These are phyloP conservation scores for Blastomussa wellsi DNA, from an alignment of 92 coral and sea anemone species.

Conservation along the genomic window DNA sequence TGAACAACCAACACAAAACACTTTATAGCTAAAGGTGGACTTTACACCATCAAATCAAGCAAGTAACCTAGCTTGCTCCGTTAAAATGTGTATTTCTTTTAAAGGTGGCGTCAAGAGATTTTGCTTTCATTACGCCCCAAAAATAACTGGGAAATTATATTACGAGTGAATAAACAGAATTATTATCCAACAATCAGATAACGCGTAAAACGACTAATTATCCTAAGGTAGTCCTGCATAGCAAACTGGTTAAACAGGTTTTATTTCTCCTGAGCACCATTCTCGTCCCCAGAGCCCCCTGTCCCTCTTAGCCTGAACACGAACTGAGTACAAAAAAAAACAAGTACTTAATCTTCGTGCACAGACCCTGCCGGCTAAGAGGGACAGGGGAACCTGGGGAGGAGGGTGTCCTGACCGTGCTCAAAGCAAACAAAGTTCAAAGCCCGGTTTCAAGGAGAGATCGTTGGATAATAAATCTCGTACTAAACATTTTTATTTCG, in stretches of 20 bases:
- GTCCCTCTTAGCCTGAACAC: too few species aligned
- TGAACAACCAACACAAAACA: background rate
- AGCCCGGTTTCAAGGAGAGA: background rate
- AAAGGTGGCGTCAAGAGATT: background rate
- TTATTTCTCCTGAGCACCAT: too few species aligned
- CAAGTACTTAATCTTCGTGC: too few species aligned
- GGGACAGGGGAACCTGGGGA: too few species aligned
- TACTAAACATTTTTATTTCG: background rate
- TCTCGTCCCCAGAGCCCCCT: too few species aligned
- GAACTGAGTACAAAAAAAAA: too few species aligned
- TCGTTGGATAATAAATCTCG: background rate
- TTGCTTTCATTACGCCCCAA: background rate
- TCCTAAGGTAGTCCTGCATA: too few species aligned
- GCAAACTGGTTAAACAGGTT: too few species aligned
- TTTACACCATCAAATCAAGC: background rate
- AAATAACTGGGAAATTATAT: background rate
- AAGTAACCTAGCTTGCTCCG: background rate
- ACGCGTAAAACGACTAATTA: background rate
- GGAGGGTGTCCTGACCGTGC: background rate
- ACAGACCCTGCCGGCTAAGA: too few species aligned
- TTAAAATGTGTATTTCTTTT: background rate
- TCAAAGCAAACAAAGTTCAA: background rate
- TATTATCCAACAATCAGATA: background rate
- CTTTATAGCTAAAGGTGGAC: background rate
- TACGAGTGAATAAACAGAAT: background rate